Evolutionary conservation across 2,888 invertebrate genomes (phyloP), one percentile per base, ranked within the genome.

Genomic region (Archaeoteleia sp.): DNA sequence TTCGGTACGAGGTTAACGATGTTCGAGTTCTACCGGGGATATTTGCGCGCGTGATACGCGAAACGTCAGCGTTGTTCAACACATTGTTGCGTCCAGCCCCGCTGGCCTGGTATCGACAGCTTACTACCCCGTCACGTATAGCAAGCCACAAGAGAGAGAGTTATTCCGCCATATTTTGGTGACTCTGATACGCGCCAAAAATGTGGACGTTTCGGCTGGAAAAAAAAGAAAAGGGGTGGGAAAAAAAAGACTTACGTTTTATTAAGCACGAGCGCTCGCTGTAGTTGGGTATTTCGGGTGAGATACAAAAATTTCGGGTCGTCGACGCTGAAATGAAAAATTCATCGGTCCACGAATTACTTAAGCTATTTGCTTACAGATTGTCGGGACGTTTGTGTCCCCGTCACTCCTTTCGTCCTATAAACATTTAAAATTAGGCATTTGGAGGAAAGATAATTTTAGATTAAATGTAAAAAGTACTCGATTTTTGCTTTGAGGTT

Each of bases 91-190:
- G 66, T 70, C 61, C 73, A 51, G 71, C 67, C 70, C 65, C 63
- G 58, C 35, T 57, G 58, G 65, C 68, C 77, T 81, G 81, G 78
- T 81, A 82, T 83, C 81, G 82, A 80, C 82, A 81, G 77, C 51
- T 74, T 77, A 58, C 62, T 74, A 67, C 75, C 71, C 73, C 72
- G 71, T 67, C 74, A 70, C 74, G 73, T 74, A 77, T 77, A 74
- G 77, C 79, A 55, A 55, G 48, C 46, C 68, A 49, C 55, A 49
- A n/a, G n/a, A 5, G 30, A 60, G 54, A 65, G 61, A 66, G 70
- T 66, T 61, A 61, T 65, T 60, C 46, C 58, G 68, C 54, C 58
- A 49, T 62, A 63, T 68, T 63, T 34, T 32, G 37, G 45, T 63
- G 62, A 58, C 68, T 63, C 63, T 63, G 63, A 60, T 68, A 54